A percentile compares a stretch with the other conserved stretches of the same genome.
Conservation (phyloP, 2,113 vertebrate genomes). For the Todiramphus saurophagus region DNA sequence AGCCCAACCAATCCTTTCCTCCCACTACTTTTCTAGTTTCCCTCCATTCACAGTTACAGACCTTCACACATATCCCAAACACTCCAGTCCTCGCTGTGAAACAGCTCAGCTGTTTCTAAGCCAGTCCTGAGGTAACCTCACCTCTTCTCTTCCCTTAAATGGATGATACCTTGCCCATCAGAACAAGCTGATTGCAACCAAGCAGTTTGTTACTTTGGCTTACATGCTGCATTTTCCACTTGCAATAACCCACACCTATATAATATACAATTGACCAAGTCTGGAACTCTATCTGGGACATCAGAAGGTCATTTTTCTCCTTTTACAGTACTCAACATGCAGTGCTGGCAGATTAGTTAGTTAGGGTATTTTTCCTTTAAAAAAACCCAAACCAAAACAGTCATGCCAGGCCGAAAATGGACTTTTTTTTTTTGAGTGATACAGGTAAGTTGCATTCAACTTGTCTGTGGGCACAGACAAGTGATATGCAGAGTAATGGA, state of each 20-base stretch:
- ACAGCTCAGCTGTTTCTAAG: neutral
- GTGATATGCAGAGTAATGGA: neutral
- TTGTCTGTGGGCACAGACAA: neutral
- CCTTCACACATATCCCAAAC: neutral
- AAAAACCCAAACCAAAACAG: neutral
- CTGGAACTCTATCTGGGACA: neutral
- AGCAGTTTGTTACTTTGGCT: neutral
- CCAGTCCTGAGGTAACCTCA: neutral
- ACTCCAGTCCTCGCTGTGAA: neutral
- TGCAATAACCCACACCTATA: neutral
- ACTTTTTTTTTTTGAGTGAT: neutral
- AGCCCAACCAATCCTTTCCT: neutral
- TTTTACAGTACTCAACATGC: neutral
- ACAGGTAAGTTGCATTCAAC: neutral
- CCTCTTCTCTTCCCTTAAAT: neutral
- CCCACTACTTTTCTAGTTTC: neutral
- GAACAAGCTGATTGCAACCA: neutral
- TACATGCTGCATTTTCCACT: no score
- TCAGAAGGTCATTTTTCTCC: neutral
- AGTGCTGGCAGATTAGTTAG: neutral
- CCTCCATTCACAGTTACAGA: neutral
- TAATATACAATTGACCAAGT: neutral
- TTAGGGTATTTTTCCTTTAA: neutral
- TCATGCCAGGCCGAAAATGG: neutral
- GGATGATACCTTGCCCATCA: neutral